These are phyloP conservation scores for Helarctos malayanus DNA, from an alignment of 2,797 vertebrate species.

Conservation along the genomic window DNA sequence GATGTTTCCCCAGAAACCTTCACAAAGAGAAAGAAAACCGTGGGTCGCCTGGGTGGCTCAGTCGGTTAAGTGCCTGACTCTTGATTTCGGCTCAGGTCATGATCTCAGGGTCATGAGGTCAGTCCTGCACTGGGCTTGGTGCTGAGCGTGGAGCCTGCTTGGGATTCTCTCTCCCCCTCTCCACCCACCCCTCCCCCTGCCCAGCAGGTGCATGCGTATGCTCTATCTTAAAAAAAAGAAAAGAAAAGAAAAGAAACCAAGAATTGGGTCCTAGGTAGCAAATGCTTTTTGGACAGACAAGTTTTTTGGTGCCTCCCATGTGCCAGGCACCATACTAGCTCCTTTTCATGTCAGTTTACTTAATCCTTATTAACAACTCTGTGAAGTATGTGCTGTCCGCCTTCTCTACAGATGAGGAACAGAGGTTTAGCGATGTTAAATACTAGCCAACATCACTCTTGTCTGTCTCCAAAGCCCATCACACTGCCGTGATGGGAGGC, in stretches of 20 bases:
- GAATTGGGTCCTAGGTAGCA: neutral
- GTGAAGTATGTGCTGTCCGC: neutral
- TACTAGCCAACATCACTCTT: neutral
- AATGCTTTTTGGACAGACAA: neutral
- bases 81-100: neutral
- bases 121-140: neutral
- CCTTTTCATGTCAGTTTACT: neutral
- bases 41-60: neutral
- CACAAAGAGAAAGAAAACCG: neutral
- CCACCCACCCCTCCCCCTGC: neutral
- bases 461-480: neutral
- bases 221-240: neutral
- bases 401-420: neutral
- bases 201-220: neutral
- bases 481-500: neutral
- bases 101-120: neutral
- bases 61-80: neutral
- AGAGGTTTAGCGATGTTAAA: neutral
- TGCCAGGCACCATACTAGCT: neutral
- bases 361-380: neutral
- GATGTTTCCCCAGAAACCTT: neutral
- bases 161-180: neutral
- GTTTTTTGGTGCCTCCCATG: neutral
- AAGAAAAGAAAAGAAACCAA: neutral
- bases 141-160: neutral